These are phyloP conservation scores for Bombus terrestris DNA, from an alignment of 1,140 invertebrate genomes.

Conservation along the genomic window DNA sequence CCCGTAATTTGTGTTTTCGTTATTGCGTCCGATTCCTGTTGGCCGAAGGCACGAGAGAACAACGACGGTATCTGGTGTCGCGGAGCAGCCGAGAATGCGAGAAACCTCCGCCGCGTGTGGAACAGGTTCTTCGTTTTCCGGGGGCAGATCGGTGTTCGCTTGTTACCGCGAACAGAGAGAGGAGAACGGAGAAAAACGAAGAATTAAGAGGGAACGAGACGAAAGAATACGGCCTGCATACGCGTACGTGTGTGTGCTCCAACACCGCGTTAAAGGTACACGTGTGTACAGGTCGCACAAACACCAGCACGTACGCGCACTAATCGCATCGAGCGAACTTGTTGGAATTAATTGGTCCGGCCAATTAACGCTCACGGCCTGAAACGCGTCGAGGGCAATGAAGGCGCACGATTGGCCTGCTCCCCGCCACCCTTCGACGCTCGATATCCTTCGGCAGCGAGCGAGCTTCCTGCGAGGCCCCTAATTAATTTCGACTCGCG, in stretches of 20 bases:
- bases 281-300: background rate
- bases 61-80: slow-evolving; percentile 63
- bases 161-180: slow-evolving; percentile 30
- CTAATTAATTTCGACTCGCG: slow-evolving; percentile 54
- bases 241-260: background rate
- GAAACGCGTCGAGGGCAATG: slow-evolving; percentile 54
- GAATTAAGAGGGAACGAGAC: background rate
- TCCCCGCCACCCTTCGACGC: slow-evolving; percentile 42
- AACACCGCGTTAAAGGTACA: background rate
- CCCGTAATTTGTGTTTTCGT: slow-evolving; percentile 66
- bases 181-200: background rate
- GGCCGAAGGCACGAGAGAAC: slow-evolving; percentile 18
- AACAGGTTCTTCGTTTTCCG: slow-evolving; percentile 80
- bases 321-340: slow-evolving; percentile 79
- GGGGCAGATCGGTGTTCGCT: slow-evolving; percentile 66
- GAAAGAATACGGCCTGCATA: background rate
- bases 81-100: slow-evolving; percentile 63
- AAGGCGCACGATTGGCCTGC: slow-evolving; percentile 52
- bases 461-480: slow-evolving; percentile 24
- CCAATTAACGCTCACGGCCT: slow-evolving; percentile 80
- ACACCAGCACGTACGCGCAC: slow-evolving; percentile 59
- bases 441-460: slow-evolving; percentile 44
- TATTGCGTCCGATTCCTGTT: slow-evolving; percentile 51
- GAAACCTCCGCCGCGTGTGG: slow-evolving; percentile 59
- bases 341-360: slow-evolving; percentile 82